Evolutionary conservation across 2,888 invertebrate genomes (phyloP).

Genomic region (Hymenopus coronatus): DNA sequence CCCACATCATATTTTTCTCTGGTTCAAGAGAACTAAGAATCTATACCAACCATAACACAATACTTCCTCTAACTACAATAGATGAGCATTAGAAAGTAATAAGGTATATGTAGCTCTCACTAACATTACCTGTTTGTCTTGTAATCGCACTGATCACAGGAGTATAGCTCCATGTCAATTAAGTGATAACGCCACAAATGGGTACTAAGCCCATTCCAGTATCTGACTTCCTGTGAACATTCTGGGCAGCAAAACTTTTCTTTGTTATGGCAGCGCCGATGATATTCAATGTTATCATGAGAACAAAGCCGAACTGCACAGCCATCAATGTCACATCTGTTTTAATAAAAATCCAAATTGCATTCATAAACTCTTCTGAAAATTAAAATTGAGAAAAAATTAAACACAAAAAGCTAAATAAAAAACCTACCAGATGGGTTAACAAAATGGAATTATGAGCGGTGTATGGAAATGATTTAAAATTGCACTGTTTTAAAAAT

Average conservation of each 20-base stretch:
- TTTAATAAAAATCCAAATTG: slow-evolving; percentile 36
- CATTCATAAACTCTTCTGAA: neutral
- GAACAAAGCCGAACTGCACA: slow-evolving; percentile 59
- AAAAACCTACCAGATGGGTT: no score
- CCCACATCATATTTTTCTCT: no score
- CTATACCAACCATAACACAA: neutral
- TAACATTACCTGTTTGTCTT: slow-evolving; percentile 51
- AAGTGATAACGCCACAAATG: slow-evolving; percentile 76
- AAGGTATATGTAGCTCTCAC: neutral
- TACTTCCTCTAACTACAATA: neutral
- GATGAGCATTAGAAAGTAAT: neutral
- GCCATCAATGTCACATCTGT: slow-evolving; percentile 53
- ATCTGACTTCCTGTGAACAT: slow-evolving; percentile 56
- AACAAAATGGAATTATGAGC: no score
- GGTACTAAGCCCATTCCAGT: slow-evolving; percentile 68
- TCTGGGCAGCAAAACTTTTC: slow-evolving; percentile 59
- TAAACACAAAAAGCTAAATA: no score
- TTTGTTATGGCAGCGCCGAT: slow-evolving; percentile 59
- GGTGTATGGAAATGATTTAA: no score
- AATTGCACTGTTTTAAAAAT: no score
- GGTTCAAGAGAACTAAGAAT: neutral
- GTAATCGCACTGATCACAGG: slow-evolving; percentile 72
- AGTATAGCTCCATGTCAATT: slow-evolving; percentile 75
- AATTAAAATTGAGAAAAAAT: no score
- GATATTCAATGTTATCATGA: slow-evolving; percentile 60